Evolutionary conservation across 2,113 vertebrate species (phyloP), one percentile per base, ranked within the genome.

Genomic region (Notechis scutatus): DNA sequence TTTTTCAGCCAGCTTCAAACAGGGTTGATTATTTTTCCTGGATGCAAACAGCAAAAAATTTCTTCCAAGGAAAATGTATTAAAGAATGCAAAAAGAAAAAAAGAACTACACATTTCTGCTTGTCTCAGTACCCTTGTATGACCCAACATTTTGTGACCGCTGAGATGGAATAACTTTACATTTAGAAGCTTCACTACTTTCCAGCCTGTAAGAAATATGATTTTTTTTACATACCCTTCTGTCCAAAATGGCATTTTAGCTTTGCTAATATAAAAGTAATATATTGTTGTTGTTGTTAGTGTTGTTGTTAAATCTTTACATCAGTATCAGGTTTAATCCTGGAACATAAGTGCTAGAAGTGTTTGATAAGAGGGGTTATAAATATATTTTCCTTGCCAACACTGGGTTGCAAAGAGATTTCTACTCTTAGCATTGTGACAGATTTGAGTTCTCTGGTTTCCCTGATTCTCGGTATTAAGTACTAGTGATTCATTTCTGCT

Each of bases 401-500:
- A 18, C 20, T 47, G 0, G 39, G 34, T 23, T 52, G 57, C 29
- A 64, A 15, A 64, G 29, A 45, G 11, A 26, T 87, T 64, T 52
- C 74, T 87, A 64, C 14, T 39, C 23, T 26, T n/a, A 61, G 21
- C 29, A 9, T 86, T 61, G 52, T 90, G n/a, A 90, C 4, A 61
- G 64, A 12, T 61, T 86, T 86, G 24, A 52, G 57, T 34, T 15
- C 21, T 81, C 45, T 14, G n/a, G 45, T 47, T 54, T 93, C n/a
- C 24, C 39, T 81, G 5, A 42, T 85, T 52, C 47, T 52, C 26
- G 50, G 39, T 47, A 39, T 54, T 34, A 90, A 90, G 56, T 4
- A 26, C 45, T 90, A 34, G 56, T 90, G 56, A 54, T 93, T 87
- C 88, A 54, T 90, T 90, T 90, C 23, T 93, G 23, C 74, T 90